phyloP scores from a whole-genome alignment of 2,113 vertebrate species.

The Odontophorus gujanensis region DNA sequence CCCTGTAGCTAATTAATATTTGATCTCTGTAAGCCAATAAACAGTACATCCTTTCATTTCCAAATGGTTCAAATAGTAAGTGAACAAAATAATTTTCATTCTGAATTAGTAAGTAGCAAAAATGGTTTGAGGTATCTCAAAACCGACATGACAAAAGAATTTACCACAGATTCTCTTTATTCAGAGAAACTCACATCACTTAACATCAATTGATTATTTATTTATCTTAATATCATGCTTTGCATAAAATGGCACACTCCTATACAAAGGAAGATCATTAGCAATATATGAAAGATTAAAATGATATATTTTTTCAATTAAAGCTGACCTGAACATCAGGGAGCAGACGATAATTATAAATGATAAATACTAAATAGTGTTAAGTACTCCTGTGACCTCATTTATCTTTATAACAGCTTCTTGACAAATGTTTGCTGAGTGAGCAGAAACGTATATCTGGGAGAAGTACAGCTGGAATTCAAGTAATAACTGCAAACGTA shows the following conservation, averaged over 20 bases:
- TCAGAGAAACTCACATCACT: not conserved
- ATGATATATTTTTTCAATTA: not conserved
- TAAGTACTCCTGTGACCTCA: not conserved
- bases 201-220: not conserved
- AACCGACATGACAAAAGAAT: not conserved
- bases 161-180: not conserved
- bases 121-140: not conserved
- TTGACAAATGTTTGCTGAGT: constrained; percentile 42
- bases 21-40: not conserved
- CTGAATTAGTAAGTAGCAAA: constrained; percentile 37
- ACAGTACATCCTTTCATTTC: not conserved
- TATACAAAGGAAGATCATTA: not conserved
- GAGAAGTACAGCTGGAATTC: not conserved
- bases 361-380: constrained; percentile 20
- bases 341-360: constrained; percentile 13
- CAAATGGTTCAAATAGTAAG: not conserved
- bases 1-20: not conserved
- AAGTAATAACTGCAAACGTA: not conserved
- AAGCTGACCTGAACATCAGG: not conserved
- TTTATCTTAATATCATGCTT: not conserved
- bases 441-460: constrained; percentile 10
- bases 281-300: not conserved
- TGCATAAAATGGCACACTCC: not conserved
- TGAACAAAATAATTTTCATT: not conserved
- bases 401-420: constrained; percentile 49